A percentile compares a stretch with the other conserved stretches of the same genome.
Conservation (phyloP, 2,797 vertebrate species). For the Bucorvus abyssinicus region DNA sequence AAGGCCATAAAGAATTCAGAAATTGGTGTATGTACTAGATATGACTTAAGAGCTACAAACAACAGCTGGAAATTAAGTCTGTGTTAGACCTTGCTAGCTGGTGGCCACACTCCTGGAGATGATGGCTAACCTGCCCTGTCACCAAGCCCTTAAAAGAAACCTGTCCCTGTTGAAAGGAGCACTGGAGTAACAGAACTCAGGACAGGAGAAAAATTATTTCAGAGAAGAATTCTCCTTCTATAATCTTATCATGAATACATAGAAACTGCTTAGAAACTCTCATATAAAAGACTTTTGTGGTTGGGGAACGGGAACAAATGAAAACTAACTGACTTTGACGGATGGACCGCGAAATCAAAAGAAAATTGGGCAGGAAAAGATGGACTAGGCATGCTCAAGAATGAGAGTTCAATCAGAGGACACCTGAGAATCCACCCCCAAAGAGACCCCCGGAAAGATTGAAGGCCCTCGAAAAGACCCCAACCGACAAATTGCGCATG, state of each 20-base stretch:
- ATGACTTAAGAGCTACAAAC: neutral
- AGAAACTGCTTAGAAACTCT: neutral
- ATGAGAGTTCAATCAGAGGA: no score
- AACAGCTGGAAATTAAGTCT: neutral
- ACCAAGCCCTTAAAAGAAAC: neutral
- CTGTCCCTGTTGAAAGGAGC: neutral
- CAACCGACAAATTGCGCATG: no score
- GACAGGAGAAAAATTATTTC: neutral
- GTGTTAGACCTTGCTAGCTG: neutral
- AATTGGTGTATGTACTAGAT: neutral
- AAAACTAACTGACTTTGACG: no score
- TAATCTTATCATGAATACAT: neutral
- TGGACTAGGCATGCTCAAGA: no score
- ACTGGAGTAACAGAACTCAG: neutral
- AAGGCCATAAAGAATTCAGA: neutral
- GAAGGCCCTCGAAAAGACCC: no score
- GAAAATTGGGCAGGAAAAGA: no score
- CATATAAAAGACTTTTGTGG: no score
- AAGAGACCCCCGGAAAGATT: no score
- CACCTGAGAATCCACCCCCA: no score
- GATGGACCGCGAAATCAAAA: no score
- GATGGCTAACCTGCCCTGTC: neutral
- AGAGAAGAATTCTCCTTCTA: neutral
- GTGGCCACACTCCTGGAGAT: neutral
- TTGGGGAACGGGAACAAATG: no score